Evolutionary conservation across 2,113 vertebrate species (phyloP).

Genomic region (Eretmochelys imbricata): DNA sequence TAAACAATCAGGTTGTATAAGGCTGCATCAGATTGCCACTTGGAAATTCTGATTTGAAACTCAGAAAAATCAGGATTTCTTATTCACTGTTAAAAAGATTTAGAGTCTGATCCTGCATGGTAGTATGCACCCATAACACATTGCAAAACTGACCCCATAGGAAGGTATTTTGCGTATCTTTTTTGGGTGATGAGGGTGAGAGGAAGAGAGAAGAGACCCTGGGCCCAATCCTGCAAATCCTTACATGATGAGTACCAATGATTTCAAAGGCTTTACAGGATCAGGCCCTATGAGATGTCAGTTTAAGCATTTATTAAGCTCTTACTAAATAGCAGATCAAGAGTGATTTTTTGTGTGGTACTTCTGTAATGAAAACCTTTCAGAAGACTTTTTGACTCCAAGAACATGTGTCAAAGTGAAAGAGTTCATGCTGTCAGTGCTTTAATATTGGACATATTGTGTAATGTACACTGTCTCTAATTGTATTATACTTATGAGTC

Average conservation of each 20-base stretch:
- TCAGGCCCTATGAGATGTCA: not conserved
- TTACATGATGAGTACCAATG: rapidly evolving
- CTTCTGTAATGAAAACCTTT: not conserved
- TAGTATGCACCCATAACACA: not conserved
- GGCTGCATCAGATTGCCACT: not conserved
- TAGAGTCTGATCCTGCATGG: not conserved
- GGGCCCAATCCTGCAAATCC: not conserved
- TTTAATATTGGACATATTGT: not conserved
- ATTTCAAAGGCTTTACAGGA: not conserved
- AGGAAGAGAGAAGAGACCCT: not conserved
- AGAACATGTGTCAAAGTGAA: not conserved
- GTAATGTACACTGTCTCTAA: not conserved
- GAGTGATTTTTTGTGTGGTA: not conserved
- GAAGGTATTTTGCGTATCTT: not conserved
- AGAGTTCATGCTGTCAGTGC: not conserved
- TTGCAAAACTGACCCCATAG: not conserved
- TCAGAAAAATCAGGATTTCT: not conserved
- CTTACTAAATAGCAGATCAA: not conserved
- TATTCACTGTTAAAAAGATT: not conserved
- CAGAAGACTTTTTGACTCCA: not conserved
- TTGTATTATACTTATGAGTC: not conserved
- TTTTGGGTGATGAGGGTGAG: not conserved
- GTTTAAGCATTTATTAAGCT: slow-evolving; percentile 1
- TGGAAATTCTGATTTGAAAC: not conserved
- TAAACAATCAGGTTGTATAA: not conserved